Conservation (phyloP, 1,140 invertebrate genomes). For the Reticulitermes speratus region DNA sequence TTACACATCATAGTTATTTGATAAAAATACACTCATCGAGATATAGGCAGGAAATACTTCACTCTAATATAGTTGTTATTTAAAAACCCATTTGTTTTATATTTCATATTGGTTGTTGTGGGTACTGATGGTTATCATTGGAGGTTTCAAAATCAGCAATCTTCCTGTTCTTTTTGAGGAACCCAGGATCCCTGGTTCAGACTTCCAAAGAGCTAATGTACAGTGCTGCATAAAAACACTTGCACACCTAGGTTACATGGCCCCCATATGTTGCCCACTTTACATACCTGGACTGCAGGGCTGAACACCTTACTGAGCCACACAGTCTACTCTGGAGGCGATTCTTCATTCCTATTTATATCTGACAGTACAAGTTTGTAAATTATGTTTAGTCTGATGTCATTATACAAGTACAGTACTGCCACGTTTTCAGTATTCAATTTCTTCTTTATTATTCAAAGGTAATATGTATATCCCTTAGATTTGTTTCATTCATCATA, state of each 20-base stretch:
- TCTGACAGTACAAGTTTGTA: not conserved
- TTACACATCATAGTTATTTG: slow-evolving; percentile 5
- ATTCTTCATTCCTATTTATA: not conserved
- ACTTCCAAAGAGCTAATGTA: not conserved
- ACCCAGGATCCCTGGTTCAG: not conserved
- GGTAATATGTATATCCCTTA: slow-evolving; percentile 1
- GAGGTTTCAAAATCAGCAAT: not conserved
- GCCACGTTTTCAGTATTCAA: not conserved
- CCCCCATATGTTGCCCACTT: not conserved
- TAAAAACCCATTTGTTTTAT: not conserved
- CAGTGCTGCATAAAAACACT: not conserved
- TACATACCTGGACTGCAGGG: not conserved
- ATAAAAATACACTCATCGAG: slow-evolving; percentile 16
- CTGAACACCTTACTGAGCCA: not conserved
- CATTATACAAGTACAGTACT: slow-evolving; percentile 5
- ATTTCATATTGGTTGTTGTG: not conserved
- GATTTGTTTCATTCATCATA: not conserved
- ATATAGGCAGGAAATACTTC: slow-evolving; percentile 10
- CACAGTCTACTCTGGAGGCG: not conserved
- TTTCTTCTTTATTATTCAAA: not conserved
- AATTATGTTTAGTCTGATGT: not conserved
- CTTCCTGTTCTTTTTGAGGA: not conserved
- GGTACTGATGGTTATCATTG: not conserved
- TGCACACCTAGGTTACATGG: too few relatives aligned
- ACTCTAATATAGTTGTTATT: not conserved